phyloP scores from a whole-genome alignment of 2,113 vertebrate species.

The Speoplatyrhinus poulsoni region DNA sequence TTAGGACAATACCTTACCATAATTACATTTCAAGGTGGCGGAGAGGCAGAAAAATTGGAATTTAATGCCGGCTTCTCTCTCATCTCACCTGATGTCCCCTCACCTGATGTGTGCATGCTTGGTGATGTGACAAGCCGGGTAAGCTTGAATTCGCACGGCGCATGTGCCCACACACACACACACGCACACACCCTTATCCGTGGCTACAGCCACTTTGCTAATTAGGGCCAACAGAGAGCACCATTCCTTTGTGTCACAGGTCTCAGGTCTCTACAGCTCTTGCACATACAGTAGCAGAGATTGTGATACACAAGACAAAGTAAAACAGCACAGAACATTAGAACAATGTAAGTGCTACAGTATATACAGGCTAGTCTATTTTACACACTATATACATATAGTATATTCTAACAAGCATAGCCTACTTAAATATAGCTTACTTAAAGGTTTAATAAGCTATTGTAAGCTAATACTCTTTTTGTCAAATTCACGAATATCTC shows the following conservation, averaged over 20 bases:
- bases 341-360: too few species aligned
- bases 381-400: neutral
- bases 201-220: slow-evolving; percentile 42
- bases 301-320: slow-evolving; percentile 39
- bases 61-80: slow-evolving; percentile 61
- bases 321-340: neutral
- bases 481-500: too few species aligned
- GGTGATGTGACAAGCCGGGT: slow-evolving; percentile 32
- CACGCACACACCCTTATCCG: slow-evolving; percentile 7
- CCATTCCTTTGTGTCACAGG: slow-evolving; percentile 11
- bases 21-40: slow-evolving; percentile 78
- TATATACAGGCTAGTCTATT: too few species aligned
- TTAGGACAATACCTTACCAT: slow-evolving; percentile 77
- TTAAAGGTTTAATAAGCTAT: slow-evolving; percentile 4
- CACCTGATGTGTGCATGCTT: slow-evolving; percentile 55
- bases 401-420: neutral
- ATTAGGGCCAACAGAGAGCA: slow-evolving; percentile 35
- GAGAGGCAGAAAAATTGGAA: slow-evolving; percentile 68
- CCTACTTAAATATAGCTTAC: too few species aligned
- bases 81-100: slow-evolving; percentile 44
- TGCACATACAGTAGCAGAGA: neutral
- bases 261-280: slow-evolving; percentile 20
- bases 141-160: slow-evolving; percentile 11
- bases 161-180: neutral
- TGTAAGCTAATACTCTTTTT: neutral